Percentiles rank a stretch among this genome's conserved stretches.
These are phyloP conservation scores for Quadroppia sp. DNA, from an alignment of 2,888 invertebrate species.

Conservation along the genomic window DNA sequence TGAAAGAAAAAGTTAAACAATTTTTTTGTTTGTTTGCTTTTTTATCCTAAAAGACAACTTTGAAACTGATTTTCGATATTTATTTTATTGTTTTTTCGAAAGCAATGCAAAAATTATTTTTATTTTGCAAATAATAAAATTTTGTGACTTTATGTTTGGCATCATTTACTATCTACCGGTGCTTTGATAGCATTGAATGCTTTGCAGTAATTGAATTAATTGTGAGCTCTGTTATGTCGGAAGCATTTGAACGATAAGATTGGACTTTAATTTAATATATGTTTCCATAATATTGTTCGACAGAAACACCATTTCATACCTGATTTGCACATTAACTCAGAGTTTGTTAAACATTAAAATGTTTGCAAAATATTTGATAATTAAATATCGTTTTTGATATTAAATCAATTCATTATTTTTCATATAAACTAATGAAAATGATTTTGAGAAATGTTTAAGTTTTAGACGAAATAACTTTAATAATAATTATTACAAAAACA, in stretches of 20 bases:
- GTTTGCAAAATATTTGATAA: not conserved
- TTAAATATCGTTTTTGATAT: not conserved
- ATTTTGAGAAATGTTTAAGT: not conserved
- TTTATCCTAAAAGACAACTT: too few relatives aligned
- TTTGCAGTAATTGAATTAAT: slow-evolving; percentile 5
- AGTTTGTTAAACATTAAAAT: not conserved
- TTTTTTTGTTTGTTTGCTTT: too few relatives aligned
- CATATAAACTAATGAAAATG: not conserved
- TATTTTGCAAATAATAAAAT: too few relatives aligned
- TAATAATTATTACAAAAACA: too few relatives aligned
- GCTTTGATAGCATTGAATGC: not conserved
- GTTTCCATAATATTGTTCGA: slow-evolving; percentile 29
- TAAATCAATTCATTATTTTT: not conserved
- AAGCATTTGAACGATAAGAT: not conserved
- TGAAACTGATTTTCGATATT: too few relatives aligned
- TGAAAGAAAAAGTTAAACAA: not conserved
- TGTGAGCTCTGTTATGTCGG: not conserved
- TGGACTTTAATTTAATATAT: slow-evolving; percentile 1
- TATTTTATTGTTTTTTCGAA: too few relatives aligned
- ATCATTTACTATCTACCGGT: not conserved
- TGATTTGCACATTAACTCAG: slow-evolving; percentile 3
- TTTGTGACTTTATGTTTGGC: not conserved
- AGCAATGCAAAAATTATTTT: too few relatives aligned
- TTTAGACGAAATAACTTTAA: not conserved
- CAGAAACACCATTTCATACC: slow-evolving; percentile 20